Evolutionary conservation across 2,113 vertebrate species (phyloP).

Genomic region (Rhagologus leucostigma): DNA sequence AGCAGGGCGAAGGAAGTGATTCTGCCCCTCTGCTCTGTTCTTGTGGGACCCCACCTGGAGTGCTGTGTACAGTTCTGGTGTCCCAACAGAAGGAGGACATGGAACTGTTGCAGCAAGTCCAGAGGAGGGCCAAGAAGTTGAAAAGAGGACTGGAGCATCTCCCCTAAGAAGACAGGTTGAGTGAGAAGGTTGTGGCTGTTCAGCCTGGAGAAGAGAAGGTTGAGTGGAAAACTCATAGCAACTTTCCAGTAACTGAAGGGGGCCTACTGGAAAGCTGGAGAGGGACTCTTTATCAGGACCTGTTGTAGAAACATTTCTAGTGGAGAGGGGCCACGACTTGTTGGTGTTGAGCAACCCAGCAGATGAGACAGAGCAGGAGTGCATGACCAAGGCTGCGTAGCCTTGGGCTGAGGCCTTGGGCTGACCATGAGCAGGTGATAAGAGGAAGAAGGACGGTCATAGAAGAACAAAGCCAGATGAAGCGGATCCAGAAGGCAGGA

Average conservation of each 20-base stretch:
- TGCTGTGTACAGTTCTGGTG: too few relatives aligned
- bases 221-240: rapidly evolving
- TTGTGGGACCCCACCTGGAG: background rate
- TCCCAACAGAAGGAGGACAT: background rate
- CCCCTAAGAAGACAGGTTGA: background rate
- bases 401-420: too few relatives aligned
- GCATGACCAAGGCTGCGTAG: too few relatives aligned
- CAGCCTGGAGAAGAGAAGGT: background rate
- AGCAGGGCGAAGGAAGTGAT: background rate
- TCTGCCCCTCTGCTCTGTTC: background rate
- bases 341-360: too few relatives aligned
- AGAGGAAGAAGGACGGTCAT: too few relatives aligned
- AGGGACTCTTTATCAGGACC: background rate
- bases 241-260: background rate
- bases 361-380: too few relatives aligned
- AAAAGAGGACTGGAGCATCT: background rate
- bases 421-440: too few relatives aligned
- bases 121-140: background rate
- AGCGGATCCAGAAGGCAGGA: too few relatives aligned
- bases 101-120: background rate
- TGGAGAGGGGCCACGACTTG: too few relatives aligned
- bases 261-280: background rate
- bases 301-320: too few relatives aligned
- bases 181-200: background rate
- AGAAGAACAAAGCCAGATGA: too few relatives aligned